Conservation (phyloP, 2,888 invertebrate species). For the Perizoma affinitatum region DNA sequence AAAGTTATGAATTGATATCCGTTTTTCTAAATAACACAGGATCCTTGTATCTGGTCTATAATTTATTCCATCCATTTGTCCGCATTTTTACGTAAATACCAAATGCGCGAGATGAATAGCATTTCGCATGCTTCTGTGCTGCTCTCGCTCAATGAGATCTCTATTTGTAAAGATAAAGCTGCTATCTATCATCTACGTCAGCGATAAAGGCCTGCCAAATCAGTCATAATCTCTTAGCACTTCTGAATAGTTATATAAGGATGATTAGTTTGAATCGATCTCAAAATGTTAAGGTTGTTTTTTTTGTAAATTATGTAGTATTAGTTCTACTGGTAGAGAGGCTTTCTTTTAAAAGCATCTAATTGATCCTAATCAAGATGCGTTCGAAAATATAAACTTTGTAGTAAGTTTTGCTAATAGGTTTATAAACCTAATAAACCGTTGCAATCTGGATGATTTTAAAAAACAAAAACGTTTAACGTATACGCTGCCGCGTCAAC, state of each 20-base stretch:
- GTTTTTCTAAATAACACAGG: not conserved
- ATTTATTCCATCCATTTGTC: not conserved
- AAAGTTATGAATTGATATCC: not conserved
- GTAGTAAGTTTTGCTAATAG: no score
- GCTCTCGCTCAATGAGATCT: conserved; percentile 50
- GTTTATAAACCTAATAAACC: no score
- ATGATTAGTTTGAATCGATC: no score
- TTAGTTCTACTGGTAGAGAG: not conserved
- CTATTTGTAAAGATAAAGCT: conserved; percentile 66
- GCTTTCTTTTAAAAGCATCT: no score
- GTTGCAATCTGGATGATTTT: no score
- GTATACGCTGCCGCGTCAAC: no score
- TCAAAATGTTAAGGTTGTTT: no score
- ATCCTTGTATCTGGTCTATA: not conserved
- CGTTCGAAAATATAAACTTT: no score
- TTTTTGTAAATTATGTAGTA: no score
- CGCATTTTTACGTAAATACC: conserved; percentile 33
- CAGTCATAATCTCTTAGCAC: not conserved
- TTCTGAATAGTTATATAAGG: not conserved
- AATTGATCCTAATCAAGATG: no score
- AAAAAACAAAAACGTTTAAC: no score
- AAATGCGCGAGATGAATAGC: conserved; percentile 41
- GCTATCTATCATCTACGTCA: conserved; percentile 56
- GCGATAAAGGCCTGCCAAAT: not conserved
- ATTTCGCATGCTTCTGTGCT: conserved; percentile 47